Evolutionary conservation across 2,797 vertebrate genomes (phyloP).

Genomic region (Platalea minor): DNA sequence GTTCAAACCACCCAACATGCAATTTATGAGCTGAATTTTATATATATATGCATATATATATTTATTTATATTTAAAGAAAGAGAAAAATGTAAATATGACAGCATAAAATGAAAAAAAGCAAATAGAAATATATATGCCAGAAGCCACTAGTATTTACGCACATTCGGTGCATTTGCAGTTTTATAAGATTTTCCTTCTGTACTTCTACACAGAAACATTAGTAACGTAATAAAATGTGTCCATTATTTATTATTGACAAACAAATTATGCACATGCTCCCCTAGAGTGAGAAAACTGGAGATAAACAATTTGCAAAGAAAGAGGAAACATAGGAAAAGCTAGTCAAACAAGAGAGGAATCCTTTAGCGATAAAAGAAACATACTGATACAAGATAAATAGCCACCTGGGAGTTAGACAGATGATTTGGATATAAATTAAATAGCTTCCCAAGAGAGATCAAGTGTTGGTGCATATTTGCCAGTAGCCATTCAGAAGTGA

Average conservation of each 20-base stretch:
- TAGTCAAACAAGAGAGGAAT: constrained; percentile 48
- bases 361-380: constrained; percentile 38
- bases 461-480: constrained; percentile 30
- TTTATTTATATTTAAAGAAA: not conserved
- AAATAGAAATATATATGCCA: not conserved
- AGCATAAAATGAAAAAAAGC: not conserved
- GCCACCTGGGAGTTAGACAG: constrained; percentile 27
- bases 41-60: not conserved
- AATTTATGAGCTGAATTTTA: not conserved
- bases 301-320: constrained; percentile 58
- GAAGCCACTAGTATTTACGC: not conserved
- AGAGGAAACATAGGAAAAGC: constrained; percentile 42
- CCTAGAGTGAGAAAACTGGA: constrained; percentile 54
- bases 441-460: constrained; percentile 46
- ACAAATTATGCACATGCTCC: constrained; percentile 35
- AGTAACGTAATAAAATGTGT: constrained; percentile 43
- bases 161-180: not conserved
- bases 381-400: constrained; percentile 63
- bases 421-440: constrained; percentile 70
- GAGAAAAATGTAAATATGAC: not conserved
- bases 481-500: constrained; percentile 40
- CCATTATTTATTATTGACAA: constrained; percentile 61
- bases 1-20: not conserved
- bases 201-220: not conserved
- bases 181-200: not conserved